Conservation (phyloP, 2,113 vertebrate genomes). For the Chaetodon auriga region DNA sequence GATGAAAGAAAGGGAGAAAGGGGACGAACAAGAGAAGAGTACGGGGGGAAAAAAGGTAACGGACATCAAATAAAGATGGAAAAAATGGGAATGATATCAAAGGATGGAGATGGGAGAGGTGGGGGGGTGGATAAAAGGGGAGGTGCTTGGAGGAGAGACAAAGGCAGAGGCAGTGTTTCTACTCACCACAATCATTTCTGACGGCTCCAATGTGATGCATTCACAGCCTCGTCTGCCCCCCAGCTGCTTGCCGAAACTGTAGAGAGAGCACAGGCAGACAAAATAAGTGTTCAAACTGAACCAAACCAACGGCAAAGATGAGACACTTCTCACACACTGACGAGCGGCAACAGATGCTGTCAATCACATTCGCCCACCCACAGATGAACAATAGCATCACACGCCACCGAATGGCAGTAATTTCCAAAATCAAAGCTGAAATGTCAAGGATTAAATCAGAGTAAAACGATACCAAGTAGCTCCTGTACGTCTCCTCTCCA, state of each 20-base stretch:
- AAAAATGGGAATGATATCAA: constrained; percentile 52
- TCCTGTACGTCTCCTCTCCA: not conserved
- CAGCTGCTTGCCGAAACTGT: constrained; percentile 97
- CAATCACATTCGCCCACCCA: constrained; percentile 25
- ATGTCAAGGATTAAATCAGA: not conserved
- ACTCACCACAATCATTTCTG: constrained; percentile 99
- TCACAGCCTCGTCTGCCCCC: constrained; percentile 96
- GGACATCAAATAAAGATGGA: constrained; percentile 61
- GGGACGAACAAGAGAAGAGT: not conserved
- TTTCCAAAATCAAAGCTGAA: not conserved
- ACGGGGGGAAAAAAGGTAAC: not conserved
- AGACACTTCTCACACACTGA: not conserved
- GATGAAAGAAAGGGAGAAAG: constrained; percentile 44
- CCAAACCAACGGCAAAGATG: constrained; percentile 19
- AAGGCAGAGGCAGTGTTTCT: not conserved
- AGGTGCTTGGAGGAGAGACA: constrained; percentile 11
- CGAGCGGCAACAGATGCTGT: constrained; percentile 9
- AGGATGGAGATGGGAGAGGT: constrained; percentile 19
- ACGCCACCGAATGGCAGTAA: not conserved
- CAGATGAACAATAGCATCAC: not conserved
- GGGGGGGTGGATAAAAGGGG: constrained; percentile 25
- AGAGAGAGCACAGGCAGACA: constrained; percentile 39
- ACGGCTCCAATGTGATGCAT: constrained; percentile 97
- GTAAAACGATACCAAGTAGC: too few species aligned
- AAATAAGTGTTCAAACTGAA: constrained; percentile 30